phyloP scores from a whole-genome alignment of 2,888 invertebrate species.

The Platerodrilus igneus region DNA sequence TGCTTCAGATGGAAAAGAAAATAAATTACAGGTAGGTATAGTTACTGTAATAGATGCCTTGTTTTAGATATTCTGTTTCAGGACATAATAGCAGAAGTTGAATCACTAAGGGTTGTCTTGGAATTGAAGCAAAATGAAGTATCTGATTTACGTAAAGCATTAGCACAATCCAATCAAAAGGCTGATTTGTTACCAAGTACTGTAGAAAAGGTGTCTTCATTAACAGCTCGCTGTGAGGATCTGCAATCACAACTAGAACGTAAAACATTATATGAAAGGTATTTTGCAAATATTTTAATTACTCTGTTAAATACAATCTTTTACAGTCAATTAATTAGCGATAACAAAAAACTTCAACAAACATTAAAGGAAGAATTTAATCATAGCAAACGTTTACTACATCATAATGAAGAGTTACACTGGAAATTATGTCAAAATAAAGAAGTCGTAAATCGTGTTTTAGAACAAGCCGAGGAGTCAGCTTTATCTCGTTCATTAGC shows the following conservation, averaged over 20 bases:
- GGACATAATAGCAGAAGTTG: slow-evolving; percentile 53
- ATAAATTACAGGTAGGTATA: slow-evolving; percentile 40
- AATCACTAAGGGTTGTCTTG: slow-evolving; percentile 80
- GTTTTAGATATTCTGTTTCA: slow-evolving; percentile 10
- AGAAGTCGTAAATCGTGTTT: slow-evolving; percentile 56
- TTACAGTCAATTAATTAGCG: slow-evolving; percentile 58
- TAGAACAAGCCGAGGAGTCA: slow-evolving; percentile 39
- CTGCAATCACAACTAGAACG: slow-evolving; percentile 68
- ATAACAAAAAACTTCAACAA: slow-evolving; percentile 70
- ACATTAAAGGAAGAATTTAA: slow-evolving; percentile 71
- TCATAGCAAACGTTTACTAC: slow-evolving; percentile 70
- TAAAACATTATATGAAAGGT: slow-evolving; percentile 70
- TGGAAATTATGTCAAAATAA: slow-evolving; percentile 82
- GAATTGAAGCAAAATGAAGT: slow-evolving; percentile 86
- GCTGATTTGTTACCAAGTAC: slow-evolving; percentile 69
- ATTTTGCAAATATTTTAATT: slow-evolving; percentile 26
- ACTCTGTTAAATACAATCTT: not conserved
- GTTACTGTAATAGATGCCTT: not conserved
- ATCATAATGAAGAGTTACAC: slow-evolving; percentile 83
- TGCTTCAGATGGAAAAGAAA: slow-evolving; percentile 40
- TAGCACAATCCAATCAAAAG: slow-evolving; percentile 65
- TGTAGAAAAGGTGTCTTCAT: slow-evolving; percentile 67
- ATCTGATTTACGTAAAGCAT: slow-evolving; percentile 67
- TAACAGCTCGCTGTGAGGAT: slow-evolving; percentile 84
- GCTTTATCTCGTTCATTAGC: slow-evolving; percentile 38